Evolutionary conservation across 2,113 vertebrate genomes (phyloP), one percentile per base, ranked within the genome.

Genomic region (Mystacornis crossleyi): DNA sequence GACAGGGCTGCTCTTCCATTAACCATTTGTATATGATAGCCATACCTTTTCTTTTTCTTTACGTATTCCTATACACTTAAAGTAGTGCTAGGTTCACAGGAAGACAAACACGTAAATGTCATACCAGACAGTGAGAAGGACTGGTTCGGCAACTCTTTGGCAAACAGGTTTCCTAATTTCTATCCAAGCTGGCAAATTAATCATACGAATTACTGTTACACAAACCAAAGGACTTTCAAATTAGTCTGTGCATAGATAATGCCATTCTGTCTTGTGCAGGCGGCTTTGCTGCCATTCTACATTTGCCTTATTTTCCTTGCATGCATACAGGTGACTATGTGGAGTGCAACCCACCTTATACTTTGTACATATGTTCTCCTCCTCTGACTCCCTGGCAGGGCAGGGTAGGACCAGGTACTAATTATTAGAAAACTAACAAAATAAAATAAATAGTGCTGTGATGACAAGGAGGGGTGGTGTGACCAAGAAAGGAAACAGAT

Each of bases 111-210:
- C 34, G 81, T 48, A 33, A 66, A 70, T 81, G 67, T 74, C 60
- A 53, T 89, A 70, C 65, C 65, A 89, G 71, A 29, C 57, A 57
- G 40, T 96, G 82, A 86, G 69, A 90, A 86, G 53, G 72, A 95
- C 96, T 86, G 95, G 92, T 96, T 92, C 57, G 80, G 69, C 85
- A 62, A 94, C 85, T 90, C 77, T 94, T 92, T 4, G 17, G 72
- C 53, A 92, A 93, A 95, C 86, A 94, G n/a, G 29, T 85, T 89
- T 81, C 90, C 73, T 94, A 84, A 90, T 94, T 86, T 89, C 69
- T 92, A 71, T 48, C 83, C 36, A 86, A 67, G 26, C 2, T 90
- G 83, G 64, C 26, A 90, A 90, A 89, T 86, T 72, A 94, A 92
- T 95, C 75, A 75, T 79, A 67, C 50, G 54, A 75, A 78, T 89